Conservation (phyloP, 2,888 invertebrate genomes). For the Pediacus dermestoides region DNA sequence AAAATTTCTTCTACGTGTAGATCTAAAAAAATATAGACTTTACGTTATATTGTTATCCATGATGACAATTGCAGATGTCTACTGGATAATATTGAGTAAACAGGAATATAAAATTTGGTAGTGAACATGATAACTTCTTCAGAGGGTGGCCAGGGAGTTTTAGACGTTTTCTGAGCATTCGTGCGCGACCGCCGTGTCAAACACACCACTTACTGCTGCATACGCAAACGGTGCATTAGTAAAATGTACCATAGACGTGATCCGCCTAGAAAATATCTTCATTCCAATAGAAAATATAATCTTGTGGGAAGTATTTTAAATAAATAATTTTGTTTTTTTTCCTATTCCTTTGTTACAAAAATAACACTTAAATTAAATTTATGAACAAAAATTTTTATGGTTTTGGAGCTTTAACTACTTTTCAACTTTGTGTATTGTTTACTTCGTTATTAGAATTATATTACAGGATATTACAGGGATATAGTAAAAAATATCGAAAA, state of each 20-base stretch:
- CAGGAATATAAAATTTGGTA: slow-evolving; percentile 22
- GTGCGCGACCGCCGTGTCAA: slow-evolving; percentile 45
- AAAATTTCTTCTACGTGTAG: not conserved
- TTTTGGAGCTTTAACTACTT: too few relatives aligned
- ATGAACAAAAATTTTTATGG: too few relatives aligned
- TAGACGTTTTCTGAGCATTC: slow-evolving; percentile 31
- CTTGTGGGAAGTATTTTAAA: too few relatives aligned
- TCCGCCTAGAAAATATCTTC: slow-evolving; percentile 26
- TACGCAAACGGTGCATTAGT: slow-evolving; percentile 47
- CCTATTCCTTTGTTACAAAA: too few relatives aligned
- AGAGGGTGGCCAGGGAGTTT: slow-evolving; percentile 17
- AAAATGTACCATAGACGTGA: slow-evolving; percentile 42
- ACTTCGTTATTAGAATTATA: too few relatives aligned
- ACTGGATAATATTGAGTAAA: slow-evolving; percentile 16
- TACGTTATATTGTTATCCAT: slow-evolving; percentile 1
- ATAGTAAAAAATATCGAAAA: too few relatives aligned
- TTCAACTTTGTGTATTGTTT: too few relatives aligned
- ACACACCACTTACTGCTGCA: slow-evolving; percentile 49
- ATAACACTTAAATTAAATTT: too few relatives aligned
- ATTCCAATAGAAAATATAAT: too few relatives aligned
- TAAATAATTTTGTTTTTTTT: too few relatives aligned
- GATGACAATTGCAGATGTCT: slow-evolving; percentile 16
- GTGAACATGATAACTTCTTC: slow-evolving; percentile 27
- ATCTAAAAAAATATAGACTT: not conserved
- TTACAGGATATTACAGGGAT: too few relatives aligned